Conservation (phyloP, 2,888 invertebrate species). For the Limenitis camilla region DNA sequence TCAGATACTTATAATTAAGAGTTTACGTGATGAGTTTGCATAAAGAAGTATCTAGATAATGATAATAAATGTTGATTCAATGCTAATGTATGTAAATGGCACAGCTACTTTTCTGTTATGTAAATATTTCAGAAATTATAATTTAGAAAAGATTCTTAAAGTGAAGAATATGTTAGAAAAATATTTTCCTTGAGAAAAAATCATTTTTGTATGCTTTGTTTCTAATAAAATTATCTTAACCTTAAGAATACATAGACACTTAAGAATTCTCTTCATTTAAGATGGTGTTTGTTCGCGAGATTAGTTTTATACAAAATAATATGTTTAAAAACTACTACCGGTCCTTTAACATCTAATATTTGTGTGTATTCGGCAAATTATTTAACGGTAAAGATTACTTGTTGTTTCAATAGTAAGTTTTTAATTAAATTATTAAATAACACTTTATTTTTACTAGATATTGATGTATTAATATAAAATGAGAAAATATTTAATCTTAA, state of each 20-base stretch:
- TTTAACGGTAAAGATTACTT: too few relatives aligned
- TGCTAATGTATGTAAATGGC: background rate
- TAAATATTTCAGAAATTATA: background rate
- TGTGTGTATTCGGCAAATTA: background rate
- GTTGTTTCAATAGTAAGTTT: too few relatives aligned
- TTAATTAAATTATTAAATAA: too few relatives aligned
- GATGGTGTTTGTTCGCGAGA: too few relatives aligned
- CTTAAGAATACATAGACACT: too few relatives aligned
- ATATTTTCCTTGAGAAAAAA: background rate
- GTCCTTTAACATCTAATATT: background rate
- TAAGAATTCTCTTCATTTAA: too few relatives aligned
- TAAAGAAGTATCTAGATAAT: background rate
- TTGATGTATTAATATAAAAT: too few relatives aligned
- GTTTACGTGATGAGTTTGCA: background rate
- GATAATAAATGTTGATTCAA: background rate
- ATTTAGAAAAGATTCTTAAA: background rate
- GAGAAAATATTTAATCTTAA: too few relatives aligned
- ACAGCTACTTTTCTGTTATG: background rate
- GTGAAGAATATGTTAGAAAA: background rate
- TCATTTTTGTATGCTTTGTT: too few relatives aligned
- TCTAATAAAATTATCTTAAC: too few relatives aligned
- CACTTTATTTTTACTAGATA: too few relatives aligned
- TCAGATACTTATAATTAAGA: background rate
- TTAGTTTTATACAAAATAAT: too few relatives aligned
- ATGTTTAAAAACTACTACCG: background rate